Evolutionary conservation across 1,140 invertebrate species (phyloP).

Genomic region (Gryllus bimaculatus): DNA sequence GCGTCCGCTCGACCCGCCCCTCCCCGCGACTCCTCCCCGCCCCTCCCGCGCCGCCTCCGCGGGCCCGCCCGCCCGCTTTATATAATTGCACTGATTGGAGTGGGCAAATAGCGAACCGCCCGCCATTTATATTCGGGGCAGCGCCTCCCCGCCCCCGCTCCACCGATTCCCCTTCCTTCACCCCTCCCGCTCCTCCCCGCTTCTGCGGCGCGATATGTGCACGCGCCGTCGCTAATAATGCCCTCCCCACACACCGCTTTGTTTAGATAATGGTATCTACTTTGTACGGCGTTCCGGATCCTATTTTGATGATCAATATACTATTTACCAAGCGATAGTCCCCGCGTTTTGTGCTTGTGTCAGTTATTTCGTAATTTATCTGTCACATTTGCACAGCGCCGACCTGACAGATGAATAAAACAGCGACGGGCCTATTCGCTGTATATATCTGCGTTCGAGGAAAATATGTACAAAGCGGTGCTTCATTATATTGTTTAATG

Average conservation of each 20-base stretch:
- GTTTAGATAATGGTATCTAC: constrained; percentile 1
- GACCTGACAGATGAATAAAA: background rate
- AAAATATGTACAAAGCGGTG: background rate
- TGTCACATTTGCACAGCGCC: background rate
- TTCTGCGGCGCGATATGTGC: background rate
- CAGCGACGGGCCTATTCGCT: background rate
- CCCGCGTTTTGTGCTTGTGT: background rate
- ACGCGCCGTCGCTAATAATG: background rate
- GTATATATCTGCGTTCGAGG: background rate
- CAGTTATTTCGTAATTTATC: background rate
- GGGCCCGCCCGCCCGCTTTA: background rate
- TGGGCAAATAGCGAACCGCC: background rate
- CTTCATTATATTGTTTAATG: background rate
- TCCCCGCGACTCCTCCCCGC: no score
- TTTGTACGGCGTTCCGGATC: background rate
- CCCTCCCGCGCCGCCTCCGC: background rate
- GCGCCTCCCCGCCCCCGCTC: background rate
- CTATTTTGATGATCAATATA: background rate
- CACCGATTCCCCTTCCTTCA: background rate
- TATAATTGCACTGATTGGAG: constrained; percentile 4
- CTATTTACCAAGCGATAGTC: background rate
- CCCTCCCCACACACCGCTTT: background rate
- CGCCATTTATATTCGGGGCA: background rate
- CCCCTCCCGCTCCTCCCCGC: background rate
- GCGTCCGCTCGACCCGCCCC: no score